phyloP scores from a whole-genome alignment of 1,140 invertebrate genomes.

The Drosophila trapezifrons region DNA sequence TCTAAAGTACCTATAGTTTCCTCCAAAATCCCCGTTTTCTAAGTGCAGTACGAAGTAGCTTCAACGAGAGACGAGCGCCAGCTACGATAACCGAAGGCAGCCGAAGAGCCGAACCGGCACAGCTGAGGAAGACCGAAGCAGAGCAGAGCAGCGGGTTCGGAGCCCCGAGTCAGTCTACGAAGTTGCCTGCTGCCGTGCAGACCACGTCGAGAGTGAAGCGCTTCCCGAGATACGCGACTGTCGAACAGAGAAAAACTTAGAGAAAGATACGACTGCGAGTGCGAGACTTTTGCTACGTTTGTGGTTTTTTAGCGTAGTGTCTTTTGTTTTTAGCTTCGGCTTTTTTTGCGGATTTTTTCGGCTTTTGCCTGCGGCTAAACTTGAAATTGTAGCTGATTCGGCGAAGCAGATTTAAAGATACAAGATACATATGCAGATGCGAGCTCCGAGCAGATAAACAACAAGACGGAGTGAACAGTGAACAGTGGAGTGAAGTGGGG shows the following conservation, averaged over 20 bases:
- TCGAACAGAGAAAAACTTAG: slow-evolving; percentile 5
- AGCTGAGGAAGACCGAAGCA: not conserved
- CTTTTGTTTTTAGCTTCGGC: slow-evolving; percentile 64
- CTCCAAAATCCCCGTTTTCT: not conserved
- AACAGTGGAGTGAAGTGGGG: slow-evolving; percentile 11
- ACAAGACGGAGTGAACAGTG: slow-evolving; percentile 2
- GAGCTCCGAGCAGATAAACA: slow-evolving; percentile 31
- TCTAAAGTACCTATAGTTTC: too few relatives aligned
- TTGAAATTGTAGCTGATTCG: slow-evolving; percentile 82
- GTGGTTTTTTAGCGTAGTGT: slow-evolving; percentile 47
- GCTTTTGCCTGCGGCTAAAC: slow-evolving; percentile 63
- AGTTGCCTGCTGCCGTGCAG: slow-evolving; percentile 53
- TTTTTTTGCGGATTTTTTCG: slow-evolving; percentile 36
- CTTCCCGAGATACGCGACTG: slow-evolving; percentile 9
- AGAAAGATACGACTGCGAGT: slow-evolving; percentile 15
- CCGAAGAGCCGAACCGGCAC: not conserved
- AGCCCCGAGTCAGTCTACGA: slow-evolving; percentile 33
- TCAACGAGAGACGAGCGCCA: not conserved
- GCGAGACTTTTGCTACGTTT: slow-evolving; percentile 38
- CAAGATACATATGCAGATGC: slow-evolving; percentile 61
- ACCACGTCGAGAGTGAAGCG: slow-evolving; percentile 35
- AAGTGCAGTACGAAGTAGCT: not conserved
- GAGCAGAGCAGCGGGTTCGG: slow-evolving; percentile 10
- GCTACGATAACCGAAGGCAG: not conserved
- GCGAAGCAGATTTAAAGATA: slow-evolving; percentile 59